Conservation (phyloP, 2,113 vertebrate genomes). For the Leptosomus discolor region DNA sequence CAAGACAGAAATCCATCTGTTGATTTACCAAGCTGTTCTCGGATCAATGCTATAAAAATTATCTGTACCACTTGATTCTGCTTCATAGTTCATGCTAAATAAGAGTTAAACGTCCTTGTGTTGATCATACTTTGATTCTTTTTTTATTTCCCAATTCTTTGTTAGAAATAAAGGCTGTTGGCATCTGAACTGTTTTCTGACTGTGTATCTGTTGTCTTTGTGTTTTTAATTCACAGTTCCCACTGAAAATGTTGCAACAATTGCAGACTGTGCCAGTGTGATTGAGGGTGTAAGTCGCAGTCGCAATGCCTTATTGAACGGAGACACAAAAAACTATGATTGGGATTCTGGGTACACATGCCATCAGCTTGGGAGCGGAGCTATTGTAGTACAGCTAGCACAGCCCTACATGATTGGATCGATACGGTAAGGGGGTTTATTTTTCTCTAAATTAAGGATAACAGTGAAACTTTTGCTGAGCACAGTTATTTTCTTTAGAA, state of each 20-base stretch:
- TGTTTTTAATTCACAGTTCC: constrained; percentile 82
- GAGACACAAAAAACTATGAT: constrained; percentile 96
- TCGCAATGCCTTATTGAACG: constrained; percentile 93
- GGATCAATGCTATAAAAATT: background rate
- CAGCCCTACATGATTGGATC: constrained; percentile 93
- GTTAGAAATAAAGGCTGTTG: background rate
- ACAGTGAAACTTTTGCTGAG: background rate
- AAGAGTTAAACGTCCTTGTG: background rate
- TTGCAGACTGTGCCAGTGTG: constrained; percentile 90
- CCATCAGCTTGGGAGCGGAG: constrained; percentile 95
- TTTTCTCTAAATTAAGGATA: constrained; percentile 4
- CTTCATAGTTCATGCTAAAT: background rate
- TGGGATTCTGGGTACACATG: constrained; percentile 99
- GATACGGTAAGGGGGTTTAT: constrained; percentile 77
- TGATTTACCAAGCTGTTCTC: background rate
- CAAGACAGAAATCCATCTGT: background rate
- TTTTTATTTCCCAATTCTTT: background rate
- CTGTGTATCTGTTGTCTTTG: background rate
- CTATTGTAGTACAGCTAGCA: constrained; percentile 94
- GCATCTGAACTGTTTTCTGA: background rate
- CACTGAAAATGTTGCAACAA: constrained; percentile 89
- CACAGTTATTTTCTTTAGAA: background rate
- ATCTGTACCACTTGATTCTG: background rate
- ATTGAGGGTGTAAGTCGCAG: constrained; percentile 96
- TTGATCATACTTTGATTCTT: background rate